Percentiles rank a stretch among this genome's conserved stretches.
Evolutionary conservation across 2,113 vertebrate genomes (phyloP).

Genomic region (Lophura nycthemera): DNA sequence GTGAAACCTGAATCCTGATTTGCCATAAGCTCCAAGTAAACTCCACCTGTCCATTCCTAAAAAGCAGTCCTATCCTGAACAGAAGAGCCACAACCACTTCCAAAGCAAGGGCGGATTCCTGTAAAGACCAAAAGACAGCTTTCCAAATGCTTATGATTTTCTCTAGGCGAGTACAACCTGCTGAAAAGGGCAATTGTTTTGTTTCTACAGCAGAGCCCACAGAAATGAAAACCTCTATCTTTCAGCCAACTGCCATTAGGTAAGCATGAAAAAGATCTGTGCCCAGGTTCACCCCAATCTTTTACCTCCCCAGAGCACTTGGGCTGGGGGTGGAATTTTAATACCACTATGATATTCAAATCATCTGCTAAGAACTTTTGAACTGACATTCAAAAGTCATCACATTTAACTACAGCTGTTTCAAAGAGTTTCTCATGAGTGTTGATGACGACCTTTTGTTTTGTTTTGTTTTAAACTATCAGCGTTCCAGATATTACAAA

Average conservation of each 20-base stretch:
- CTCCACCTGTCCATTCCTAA: not conserved
- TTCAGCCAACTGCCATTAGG: not conserved
- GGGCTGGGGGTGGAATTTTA: not conserved
- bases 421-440: not conserved
- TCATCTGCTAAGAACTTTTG: not conserved
- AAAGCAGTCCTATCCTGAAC: rapidly evolving
- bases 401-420: not conserved
- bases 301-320: not conserved
- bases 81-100: not conserved
- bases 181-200: not conserved
- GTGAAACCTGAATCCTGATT: not conserved
- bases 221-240: not conserved
- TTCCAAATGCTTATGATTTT: not conserved
- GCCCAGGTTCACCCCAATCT: not conserved
- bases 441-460: not conserved
- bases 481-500: not conserved
- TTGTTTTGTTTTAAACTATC: not conserved
- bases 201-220: not conserved
- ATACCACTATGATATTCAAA: not conserved
- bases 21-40: not conserved
- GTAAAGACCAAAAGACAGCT: not conserved
- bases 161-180: not conserved
- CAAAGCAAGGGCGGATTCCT: not conserved
- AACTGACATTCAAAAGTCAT: not conserved
- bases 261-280: not conserved